Base-by-base conservation (phyloP, 2,113 vertebrate genomes). In the Podarcis muralis region DNA sequence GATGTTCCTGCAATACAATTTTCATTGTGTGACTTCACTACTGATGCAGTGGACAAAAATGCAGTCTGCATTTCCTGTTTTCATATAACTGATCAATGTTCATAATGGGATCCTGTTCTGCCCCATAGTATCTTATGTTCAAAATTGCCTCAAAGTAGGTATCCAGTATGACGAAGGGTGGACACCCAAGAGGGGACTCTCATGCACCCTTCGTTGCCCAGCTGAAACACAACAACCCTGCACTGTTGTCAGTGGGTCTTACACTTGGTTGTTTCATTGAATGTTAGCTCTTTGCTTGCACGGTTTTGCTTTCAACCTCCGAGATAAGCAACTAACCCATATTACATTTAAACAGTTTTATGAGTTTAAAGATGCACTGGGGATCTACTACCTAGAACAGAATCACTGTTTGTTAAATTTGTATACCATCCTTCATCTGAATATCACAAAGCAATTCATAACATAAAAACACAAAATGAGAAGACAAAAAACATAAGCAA, bases 321-420 rank as follows among this genome's bases (percentile, higher is more conserved):
- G 53, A 65, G 69, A 81, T 88, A 69, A 88, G 23, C 81, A 88
- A 65, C 11, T 83, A 77, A 83, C 22, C 16, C 62, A 69, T 27
- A 15, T 69, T 3, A 69, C 72, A 68, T 16, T 35, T 13, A 37
- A 37, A 57, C 62, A 37, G 11, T 35, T 72, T 82, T 25, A 30
- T 85, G 57, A 80, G 86, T 91, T 87, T 89, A 23, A 8, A 69
- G n/a, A 68, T 88, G 74, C 87, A 77, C 9, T 86, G 71, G 93
- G 40, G 84, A 86, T 13, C 75, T 88, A 81, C 84, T 89, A 82
- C 23, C 87, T 90, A 5, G 1, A 93, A 86, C n/a, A 16, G 77
- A 93, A 68, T 53, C 8, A 2, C 11, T 53, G 48, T 53, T 53
- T 53, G 11, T 53, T 53, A 53, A 53, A 12, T 53, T 53, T 53